Percentiles rank a stretch among this genome's conserved stretches.
Evolutionary conservation across 2,113 vertebrate species (phyloP).

Genomic region (Cnemophilus loriae): DNA sequence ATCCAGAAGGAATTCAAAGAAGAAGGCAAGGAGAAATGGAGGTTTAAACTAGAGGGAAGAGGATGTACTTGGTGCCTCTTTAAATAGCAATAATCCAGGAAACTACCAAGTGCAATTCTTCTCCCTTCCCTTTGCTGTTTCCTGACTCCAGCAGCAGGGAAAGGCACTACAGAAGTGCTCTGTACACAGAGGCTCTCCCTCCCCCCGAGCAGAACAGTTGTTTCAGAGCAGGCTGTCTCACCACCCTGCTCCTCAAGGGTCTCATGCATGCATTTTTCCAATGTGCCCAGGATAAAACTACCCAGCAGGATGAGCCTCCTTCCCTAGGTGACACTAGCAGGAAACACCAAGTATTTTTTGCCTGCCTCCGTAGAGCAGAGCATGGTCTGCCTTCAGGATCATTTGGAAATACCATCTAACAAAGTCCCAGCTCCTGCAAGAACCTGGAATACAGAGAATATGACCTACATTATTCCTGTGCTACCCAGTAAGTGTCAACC

Average conservation of each 20-base stretch:
- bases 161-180: not conserved
- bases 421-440: not conserved
- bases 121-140: not conserved
- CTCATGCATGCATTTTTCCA: not conserved
- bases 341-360: not conserved
- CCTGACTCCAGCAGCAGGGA: not conserved
- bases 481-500: not conserved
- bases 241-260: not conserved
- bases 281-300: not conserved
- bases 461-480: not conserved
- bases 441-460: not conserved
- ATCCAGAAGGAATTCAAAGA: not conserved
- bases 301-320: not conserved
- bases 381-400: not conserved
- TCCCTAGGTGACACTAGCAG: not conserved
- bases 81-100: conserved; percentile 33
- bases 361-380: rapidly evolving
- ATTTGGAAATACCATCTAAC: not conserved
- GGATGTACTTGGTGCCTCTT: conserved; percentile 5
- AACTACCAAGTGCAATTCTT: not conserved
- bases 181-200: not conserved
- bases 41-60: not conserved
- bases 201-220: rapidly evolving
- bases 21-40: not conserved
- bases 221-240: not conserved